Base-by-base conservation (phyloP, 2,888 invertebrate genomes). In the Drosophila ustulata region DNA sequence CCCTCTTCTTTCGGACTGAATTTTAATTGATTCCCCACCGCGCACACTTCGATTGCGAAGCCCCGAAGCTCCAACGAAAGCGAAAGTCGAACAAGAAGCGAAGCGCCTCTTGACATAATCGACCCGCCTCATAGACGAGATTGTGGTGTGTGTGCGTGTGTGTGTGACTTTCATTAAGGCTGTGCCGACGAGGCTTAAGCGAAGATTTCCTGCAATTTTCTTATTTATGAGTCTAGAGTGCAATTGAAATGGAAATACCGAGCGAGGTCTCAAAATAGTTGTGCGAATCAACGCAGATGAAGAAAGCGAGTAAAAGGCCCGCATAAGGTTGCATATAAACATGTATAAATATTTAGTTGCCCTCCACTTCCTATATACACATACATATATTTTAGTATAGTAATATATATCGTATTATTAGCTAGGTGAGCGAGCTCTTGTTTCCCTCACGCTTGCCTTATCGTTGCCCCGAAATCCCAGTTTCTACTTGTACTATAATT, bases 131-230 rank as follows among this genome's bases (percentile, higher is more conserved):
- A 43, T 51, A 30, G 1, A 41, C n/a, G 6, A 41, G 41, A 18
- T 18, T 49, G 49, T 50, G 46, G 39, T 51, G 13, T 26, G 23
- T 25, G 26, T 49, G 23, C 55, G 43, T 28, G 9, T 34, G 34
- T 26, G 23, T 37, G 43, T 41, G 70, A 61, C 62, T 70, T 83
- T 73, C 66, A 71, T 75, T 65, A 61, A 61, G 75, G 46, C 41
- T 61, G 56, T 28, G 43, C 49, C 65, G 56, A 30, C 45, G 41
- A 45, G 34, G 71, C 71, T 78, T 87, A 82, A 89, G 84, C 85
- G 78, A 80, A 82, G 73, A 83, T 85, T 88, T 88, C 86, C 88
- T 88, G 88, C 79, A 88, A 89, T 89, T 89, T 88, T 83, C 77
- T 70, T 67, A 88, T 83, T 89, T 84, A 72, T 59, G 72, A 66